Conservation (phyloP, 2,797 vertebrate species). For the Lithobates pipiens region DNA sequence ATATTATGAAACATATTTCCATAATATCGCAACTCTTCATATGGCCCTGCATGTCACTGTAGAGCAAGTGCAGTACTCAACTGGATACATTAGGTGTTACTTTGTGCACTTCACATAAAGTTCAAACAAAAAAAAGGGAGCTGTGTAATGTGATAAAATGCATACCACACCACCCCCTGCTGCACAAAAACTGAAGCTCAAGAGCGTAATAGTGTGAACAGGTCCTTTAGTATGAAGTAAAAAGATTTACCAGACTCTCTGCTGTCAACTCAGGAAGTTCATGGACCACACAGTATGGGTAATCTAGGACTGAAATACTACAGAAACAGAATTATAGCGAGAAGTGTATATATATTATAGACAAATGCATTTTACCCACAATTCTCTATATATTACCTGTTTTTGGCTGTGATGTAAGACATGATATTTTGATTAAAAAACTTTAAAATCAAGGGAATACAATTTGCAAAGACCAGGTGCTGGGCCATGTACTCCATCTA, state of each 20-base stretch:
- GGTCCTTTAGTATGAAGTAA: neutral
- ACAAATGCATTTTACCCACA: neutral
- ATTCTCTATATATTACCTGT: constrained; percentile 79
- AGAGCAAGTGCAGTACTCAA: too few relatives aligned
- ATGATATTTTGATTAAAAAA: constrained; percentile 99
- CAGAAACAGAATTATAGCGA: constrained; percentile 25
- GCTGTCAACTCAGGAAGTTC: constrained; percentile 96
- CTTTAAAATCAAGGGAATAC: constrained; percentile 97
- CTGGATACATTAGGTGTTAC: too few relatives aligned
- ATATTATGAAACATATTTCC: too few relatives aligned
- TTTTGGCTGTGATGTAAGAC: constrained; percentile 99
- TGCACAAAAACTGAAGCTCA: too few relatives aligned
- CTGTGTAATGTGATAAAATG: too few relatives aligned
- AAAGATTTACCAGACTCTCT: constrained; percentile 88
- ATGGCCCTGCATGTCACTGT: too few relatives aligned
- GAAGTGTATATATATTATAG: neutral
- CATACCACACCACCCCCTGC: too few relatives aligned
- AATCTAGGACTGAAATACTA: constrained; percentile 96
- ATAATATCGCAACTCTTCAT: too few relatives aligned
- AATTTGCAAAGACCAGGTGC: constrained; percentile 98
- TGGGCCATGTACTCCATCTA: constrained; percentile 99
- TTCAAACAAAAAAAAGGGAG: too few relatives aligned
- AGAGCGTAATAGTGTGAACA: too few relatives aligned
- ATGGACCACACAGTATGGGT: constrained; percentile 91
- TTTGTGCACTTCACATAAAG: too few relatives aligned